A percentile compares a stretch with the other conserved stretches of the same genome.
phyloP scores from a whole-genome alignment of 1,140 invertebrate species.

The Zaprionus ornatus region DNA sequence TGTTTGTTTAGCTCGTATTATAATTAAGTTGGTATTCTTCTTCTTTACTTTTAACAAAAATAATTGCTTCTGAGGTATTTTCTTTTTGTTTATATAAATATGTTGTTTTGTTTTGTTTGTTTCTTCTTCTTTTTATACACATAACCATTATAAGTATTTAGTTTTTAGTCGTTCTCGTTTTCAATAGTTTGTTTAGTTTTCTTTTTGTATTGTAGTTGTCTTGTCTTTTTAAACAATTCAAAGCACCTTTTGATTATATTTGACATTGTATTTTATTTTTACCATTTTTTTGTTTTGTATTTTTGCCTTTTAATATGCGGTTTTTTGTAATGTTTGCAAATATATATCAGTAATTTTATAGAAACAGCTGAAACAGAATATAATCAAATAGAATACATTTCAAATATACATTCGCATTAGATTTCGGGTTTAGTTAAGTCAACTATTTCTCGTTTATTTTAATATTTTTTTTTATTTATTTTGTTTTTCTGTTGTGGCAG shows the following conservation, averaged over 20 bases:
- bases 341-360: slow-evolving; percentile 34
- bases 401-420: slow-evolving; percentile 27
- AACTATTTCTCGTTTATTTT: slow-evolving; percentile 25
- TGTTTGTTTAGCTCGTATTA: slow-evolving; percentile 51
- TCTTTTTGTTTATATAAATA: slow-evolving; percentile 78
- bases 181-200: slow-evolving; percentile 59
- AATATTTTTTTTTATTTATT: slow-evolving; percentile 15
- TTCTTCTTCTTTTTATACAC: slow-evolving; percentile 69
- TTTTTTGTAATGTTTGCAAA: slow-evolving; percentile 43
- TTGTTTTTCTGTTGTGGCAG: slow-evolving; percentile 66
- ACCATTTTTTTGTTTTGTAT: slow-evolving; percentile 43
- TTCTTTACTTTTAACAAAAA: slow-evolving; percentile 77
- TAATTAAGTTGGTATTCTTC: slow-evolving; percentile 50
- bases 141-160: slow-evolving; percentile 75
- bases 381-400: slow-evolving; percentile 59
- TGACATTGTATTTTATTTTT: slow-evolving; percentile 68
- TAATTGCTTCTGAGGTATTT: slow-evolving; percentile 83
- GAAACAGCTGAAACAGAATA: slow-evolving; percentile 62
- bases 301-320: slow-evolving; percentile 24
- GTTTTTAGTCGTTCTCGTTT: slow-evolving; percentile 68
- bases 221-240: slow-evolving; percentile 82
- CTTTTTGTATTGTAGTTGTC: slow-evolving; percentile 66
- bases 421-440: slow-evolving; percentile 16
- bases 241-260: slow-evolving; percentile 83
- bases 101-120: slow-evolving; percentile 66